phyloP scores from a whole-genome alignment of 2,113 vertebrate species.

The Chloropsis cyanopogon region DNA sequence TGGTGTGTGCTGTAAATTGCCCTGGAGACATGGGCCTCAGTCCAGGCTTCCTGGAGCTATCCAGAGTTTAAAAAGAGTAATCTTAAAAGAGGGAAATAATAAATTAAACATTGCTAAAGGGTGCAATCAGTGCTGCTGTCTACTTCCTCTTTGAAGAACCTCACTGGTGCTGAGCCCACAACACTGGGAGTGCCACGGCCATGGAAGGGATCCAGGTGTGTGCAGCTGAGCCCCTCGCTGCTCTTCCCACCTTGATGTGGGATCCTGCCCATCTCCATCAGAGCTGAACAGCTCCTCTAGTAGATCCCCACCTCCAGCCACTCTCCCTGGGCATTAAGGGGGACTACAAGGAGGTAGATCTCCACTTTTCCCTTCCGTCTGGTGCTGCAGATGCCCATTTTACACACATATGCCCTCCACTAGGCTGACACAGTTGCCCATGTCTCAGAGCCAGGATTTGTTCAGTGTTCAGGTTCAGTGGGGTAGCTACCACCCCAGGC shows the following conservation, averaged over 20 bases:
- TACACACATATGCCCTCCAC: neutral
- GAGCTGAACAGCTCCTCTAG: neutral
- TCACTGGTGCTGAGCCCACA: neutral
- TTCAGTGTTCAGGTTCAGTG: too few species aligned
- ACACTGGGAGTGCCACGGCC: neutral
- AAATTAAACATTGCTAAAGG: neutral
- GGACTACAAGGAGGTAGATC: neutral
- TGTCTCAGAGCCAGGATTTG: neutral
- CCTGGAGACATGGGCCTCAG: neutral
- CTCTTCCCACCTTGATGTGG: neutral
- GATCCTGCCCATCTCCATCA: neutral
- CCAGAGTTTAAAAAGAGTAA: neutral
- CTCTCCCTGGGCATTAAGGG: too few species aligned
- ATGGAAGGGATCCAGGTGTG: neutral
- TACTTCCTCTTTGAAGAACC: neutral
- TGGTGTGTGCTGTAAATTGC: neutral
- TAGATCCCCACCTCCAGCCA: neutral
- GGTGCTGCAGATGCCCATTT: neutral
- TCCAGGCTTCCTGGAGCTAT: neutral
- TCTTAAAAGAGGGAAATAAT: neutral
- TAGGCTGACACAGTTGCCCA: neutral
- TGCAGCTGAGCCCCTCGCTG: accelerated
- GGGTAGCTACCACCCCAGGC: neutral
- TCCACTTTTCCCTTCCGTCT: neutral
- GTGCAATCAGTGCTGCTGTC: neutral